Evolutionary conservation across 2,888 invertebrate species (phyloP), one percentile per base, ranked within the genome.

Genomic region (Leucoma salicis): DNA sequence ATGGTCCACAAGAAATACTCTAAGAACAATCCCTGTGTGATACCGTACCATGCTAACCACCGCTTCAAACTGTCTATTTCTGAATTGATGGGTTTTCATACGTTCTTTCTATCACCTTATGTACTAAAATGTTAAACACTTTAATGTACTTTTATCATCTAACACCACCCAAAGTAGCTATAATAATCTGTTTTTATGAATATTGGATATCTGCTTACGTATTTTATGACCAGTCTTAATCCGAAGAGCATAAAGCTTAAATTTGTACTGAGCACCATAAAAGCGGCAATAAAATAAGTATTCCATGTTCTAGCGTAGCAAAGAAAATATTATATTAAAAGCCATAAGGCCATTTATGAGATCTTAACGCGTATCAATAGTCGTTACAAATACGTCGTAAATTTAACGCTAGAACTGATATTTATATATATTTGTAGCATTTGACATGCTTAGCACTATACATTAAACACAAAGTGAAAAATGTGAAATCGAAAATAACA

Each of bases 341-440:
- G 52, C 38, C 32, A 56, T 69, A 61, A 68, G 45, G 3, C 29
- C 52, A 57, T 63, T 64, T 69, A 65, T 52, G 53, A 35, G 49
- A 53, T 39, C 55, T 62, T 62, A 63, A 58, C 55, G 49, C 41
- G 33, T 58, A 49, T 48, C 63, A 57, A 61, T 59, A 63, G 45
- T 41, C 51, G 31, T 50, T 48, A 47, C 52, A 59, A 61, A 40
- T 48, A 38, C 13, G 42, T 40, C 54, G 49, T 66, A 57, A 61
- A 62, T 41, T 39, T 38, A 39, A 41, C 42, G 43, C 48, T 54
- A 49, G 35, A 29, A 27, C 11, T 10, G 21, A 21, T 21, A 21
- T 21, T 21, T n/a, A n/a, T n/a, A n/a, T n/a, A n/a, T n/a, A n/a
- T n/a, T n/a, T n/a, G n/a, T n/a, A n/a, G n/a, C n/a, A n/a, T n/a